phyloP scores from a whole-genome alignment of 1,140 invertebrate genomes.

The Apis cerana region DNA sequence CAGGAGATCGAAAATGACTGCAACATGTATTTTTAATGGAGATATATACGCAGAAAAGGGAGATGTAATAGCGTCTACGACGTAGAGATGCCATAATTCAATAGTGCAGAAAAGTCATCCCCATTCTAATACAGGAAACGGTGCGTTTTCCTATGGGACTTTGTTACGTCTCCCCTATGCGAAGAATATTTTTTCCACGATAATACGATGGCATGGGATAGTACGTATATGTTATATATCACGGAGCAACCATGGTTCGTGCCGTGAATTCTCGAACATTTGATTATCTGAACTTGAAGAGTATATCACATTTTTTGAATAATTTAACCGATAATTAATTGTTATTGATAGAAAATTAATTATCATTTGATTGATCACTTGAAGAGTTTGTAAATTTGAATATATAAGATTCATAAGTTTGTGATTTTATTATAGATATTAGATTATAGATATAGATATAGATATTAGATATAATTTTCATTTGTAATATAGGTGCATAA shows the following conservation, averaged over 20 bases:
- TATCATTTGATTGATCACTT: too few relatives aligned
- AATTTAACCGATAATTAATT: too few relatives aligned
- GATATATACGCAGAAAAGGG: conserved; percentile 15
- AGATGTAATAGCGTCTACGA: conserved; percentile 28
- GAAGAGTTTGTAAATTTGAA: too few relatives aligned
- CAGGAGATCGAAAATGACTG: conserved; percentile 6
- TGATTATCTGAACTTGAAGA: conserved; percentile 7
- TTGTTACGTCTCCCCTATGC: conserved; percentile 56
- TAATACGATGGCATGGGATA: conserved; percentile 42
- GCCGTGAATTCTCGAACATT: not conserved
- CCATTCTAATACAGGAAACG: conserved; percentile 44
- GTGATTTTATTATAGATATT: too few relatives aligned
- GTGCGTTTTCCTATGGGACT: conserved; percentile 51
- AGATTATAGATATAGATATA: too few relatives aligned
- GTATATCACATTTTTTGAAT: too few relatives aligned
- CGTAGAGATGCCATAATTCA: conserved; percentile 58
- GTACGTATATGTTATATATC: not conserved
- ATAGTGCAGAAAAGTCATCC: conserved; percentile 59
- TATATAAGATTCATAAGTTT: too few relatives aligned
- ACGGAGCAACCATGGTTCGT: conserved; percentile 12
- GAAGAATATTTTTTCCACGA: conserved; percentile 62
- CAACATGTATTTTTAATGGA: conserved; percentile 38
- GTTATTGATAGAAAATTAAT: too few relatives aligned
- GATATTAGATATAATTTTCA: too few relatives aligned
- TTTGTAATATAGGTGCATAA: too few relatives aligned